phyloP scores from a whole-genome alignment of 2,888 invertebrate genomes.

The Cylloceria caligata region DNA sequence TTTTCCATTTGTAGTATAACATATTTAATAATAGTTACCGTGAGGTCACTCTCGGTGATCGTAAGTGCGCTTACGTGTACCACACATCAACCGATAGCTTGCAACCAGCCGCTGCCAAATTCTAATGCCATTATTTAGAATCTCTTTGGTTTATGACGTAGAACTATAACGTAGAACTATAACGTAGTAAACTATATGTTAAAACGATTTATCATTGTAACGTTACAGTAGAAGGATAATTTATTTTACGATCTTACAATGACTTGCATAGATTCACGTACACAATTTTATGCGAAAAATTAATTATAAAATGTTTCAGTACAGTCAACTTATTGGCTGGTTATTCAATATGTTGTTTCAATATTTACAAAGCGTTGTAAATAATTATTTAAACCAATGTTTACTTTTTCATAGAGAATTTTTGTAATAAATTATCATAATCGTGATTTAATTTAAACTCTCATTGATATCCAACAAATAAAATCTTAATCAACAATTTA shows the following conservation, averaged over 20 bases:
- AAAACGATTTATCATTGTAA: background rate
- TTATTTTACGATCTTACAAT: background rate
- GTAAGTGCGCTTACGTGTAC: constrained; percentile 46
- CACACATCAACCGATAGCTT: constrained; percentile 31
- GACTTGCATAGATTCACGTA: background rate
- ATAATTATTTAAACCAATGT: too few species aligned
- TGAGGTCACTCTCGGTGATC: constrained; percentile 43
- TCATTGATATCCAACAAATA: too few species aligned
- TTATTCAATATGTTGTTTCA: too few species aligned
- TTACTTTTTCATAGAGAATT: too few species aligned
- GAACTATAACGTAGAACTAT: background rate
- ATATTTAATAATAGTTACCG: too few species aligned
- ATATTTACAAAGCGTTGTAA: too few species aligned
- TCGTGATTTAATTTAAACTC: too few species aligned
- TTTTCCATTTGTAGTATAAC: constrained; percentile 30
- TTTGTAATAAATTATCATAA: too few species aligned
- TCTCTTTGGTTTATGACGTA: constrained; percentile 47
- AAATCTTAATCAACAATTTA: too few species aligned
- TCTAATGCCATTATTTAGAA: constrained; percentile 52
- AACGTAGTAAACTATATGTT: background rate
- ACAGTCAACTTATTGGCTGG: background rate
- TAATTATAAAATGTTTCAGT: background rate
- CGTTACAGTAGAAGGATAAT: background rate
- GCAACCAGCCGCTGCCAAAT: constrained; percentile 35
- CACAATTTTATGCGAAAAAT: background rate